phyloP scores from a whole-genome alignment of 2,797 vertebrate genomes.

The Microctenopoma lineatum region DNA sequence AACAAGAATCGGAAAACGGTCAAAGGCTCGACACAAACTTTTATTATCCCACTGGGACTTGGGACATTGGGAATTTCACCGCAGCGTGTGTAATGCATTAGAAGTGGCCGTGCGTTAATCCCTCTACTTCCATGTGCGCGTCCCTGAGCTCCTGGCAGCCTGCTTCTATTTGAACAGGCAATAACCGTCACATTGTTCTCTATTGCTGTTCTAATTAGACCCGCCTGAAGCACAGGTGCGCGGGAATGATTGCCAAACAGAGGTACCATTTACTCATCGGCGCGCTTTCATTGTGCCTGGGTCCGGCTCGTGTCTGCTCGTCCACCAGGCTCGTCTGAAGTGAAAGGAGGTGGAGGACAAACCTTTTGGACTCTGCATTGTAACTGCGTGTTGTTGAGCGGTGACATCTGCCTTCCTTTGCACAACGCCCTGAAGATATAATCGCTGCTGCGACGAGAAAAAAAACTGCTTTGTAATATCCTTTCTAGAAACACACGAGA shows the following conservation, averaged over 20 bases:
- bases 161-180: conserved; percentile 54
- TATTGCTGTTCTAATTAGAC: conserved; percentile 55
- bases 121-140: conserved; percentile 28
- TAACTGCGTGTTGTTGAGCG: background rate
- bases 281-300: conserved; percentile 20
- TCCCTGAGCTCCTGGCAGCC: conserved; percentile 37
- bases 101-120: conserved; percentile 28
- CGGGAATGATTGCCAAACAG: conserved; percentile 36
- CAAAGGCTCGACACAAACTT: background rate
- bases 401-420: background rate
- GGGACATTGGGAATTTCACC: background rate
- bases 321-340: background rate
- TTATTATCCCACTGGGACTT: background rate
- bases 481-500: conserved; percentile 5
- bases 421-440: conserved; percentile 3
- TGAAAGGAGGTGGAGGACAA: background rate
- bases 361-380: background rate
- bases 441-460: conserved; percentile 2
- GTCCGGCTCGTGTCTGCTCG: background rate
- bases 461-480: conserved; percentile 17
- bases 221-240: conserved; percentile 57
- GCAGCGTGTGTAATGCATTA: conserved; percentile 2
- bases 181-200: conserved; percentile 60
- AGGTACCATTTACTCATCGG: conserved; percentile 19
- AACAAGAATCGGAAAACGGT: conserved; percentile 31